Evolutionary conservation across 1,140 invertebrate genomes (phyloP), one percentile per base, ranked within the genome.

Genomic region (Dysdera silvatica): DNA sequence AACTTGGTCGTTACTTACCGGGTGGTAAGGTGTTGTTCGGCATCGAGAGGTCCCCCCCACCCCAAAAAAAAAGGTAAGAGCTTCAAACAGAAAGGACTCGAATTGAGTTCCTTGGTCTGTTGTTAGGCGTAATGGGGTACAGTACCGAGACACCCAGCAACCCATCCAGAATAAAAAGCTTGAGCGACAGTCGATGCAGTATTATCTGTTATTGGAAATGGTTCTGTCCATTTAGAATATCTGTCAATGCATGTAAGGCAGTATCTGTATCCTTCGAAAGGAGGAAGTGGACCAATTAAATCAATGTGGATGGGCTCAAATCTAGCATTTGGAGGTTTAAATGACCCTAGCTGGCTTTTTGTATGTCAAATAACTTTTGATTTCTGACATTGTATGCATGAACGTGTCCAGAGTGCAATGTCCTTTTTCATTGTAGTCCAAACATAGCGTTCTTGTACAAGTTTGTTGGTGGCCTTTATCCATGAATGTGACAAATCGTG

Each of bases 291-390:
- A 0, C 78, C 76, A n/a, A n/a, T n/a, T n/a, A n/a, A n/a, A n/a
- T n/a, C n/a, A n/a, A 81, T 65, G 66, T 82, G 75, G 0, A 81
- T 65, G 53, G 79, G 74, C 2, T 69, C 45, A 55, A 80, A 79
- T 26, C 61, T 28, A 3, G 14, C 10, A 16, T 24, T 16, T n/a
- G 41, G 45, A 24, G 18, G 16, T 16, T 61, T 8, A 41, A 64
- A 64, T 8, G 33, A 18, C 14, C 8, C 47, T 18, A 49, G 29
- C 2, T 72, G 65, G 8, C 16, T 31, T 57, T 45, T 61, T 10
- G 62, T 66, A 31, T 67, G 65, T 33, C 65, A 24, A 4, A 10
- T 26, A 5, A 65, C 26, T 41, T 67, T 67, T 5, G 62, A 66
- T 24, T 18, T 28, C 40, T 67, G 65, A 56, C 65, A 67, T 4